These are phyloP conservation scores for Arctocebus calabarensis DNA, from an alignment of 2,797 vertebrate genomes.

Conservation along the genomic window DNA sequence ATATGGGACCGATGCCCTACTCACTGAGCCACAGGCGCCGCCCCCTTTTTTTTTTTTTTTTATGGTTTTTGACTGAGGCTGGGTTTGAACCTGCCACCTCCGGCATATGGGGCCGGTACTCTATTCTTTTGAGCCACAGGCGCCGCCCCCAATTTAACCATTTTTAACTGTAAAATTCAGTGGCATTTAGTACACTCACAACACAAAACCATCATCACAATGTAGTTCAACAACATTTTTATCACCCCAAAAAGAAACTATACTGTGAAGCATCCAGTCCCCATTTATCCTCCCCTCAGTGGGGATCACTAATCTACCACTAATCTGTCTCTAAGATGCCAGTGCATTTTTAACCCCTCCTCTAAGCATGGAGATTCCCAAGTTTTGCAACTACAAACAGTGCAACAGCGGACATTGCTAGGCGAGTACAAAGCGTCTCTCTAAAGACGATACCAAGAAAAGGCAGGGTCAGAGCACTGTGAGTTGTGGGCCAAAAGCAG, in stretches of 20 bases:
- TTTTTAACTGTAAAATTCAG: not conserved
- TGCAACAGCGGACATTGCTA: no score
- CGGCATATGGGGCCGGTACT: no score
- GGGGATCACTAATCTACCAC: not conserved
- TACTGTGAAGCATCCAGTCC: not conserved
- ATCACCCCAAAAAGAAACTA: not conserved
- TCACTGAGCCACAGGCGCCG: no score
- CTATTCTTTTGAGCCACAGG: no score
- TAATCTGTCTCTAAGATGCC: not conserved
- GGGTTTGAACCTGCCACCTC: no score
- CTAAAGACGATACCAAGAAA: not conserved
- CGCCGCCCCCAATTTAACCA: not conserved
- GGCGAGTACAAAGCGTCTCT: not conserved
- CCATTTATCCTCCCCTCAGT: no score
- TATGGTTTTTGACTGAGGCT: no score
- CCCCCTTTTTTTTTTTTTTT: no score
- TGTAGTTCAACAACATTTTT: not conserved
- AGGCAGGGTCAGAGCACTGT: not conserved
- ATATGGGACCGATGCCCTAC: no score
- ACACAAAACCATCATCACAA: not conserved
- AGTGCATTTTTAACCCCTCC: not conserved
- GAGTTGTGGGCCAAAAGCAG: not conserved
- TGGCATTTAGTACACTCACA: not conserved
- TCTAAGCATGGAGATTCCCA: not conserved
- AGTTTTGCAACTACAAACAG: not conserved